Base-by-base conservation (phyloP, 92 coral and sea anemone species). In the Phenganax stokvisi region DNA sequence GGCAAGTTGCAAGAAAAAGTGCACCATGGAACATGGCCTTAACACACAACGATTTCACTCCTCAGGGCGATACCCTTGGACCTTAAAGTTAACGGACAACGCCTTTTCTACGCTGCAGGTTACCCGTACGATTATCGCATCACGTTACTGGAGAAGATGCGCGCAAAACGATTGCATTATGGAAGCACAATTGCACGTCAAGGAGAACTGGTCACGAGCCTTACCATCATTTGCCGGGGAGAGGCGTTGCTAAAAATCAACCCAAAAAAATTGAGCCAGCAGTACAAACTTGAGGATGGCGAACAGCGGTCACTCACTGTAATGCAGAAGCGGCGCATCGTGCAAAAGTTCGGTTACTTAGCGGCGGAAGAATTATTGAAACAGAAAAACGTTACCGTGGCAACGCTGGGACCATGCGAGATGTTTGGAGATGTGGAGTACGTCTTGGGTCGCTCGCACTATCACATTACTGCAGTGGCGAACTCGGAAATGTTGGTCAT, bases 381-480 rank as follows among this genome's bases (percentile, higher is more conserved):
- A 7, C 89, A 74, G 62, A 92, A 91, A 29, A 84, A 85, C 47
- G 76, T 90, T 17, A 91, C 86, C 29, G 85, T 89, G 59, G 87
- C 99, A 9, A 91, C 91, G 3, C 88, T 96, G n/a, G 99, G 99
- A 28, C 85, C 86, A 51, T 89, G 90, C 75, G 96, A 92, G 71
- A 81, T 92, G 76, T 92, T 96, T 6, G 99, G 99, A 4, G 97
- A 90, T 67, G 80, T 96, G 9, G 99, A 96, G 85, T 86, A 90
- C 76, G 75, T 89, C 37, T 88, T 96, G 12, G 93, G 87, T 62
- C 86, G 90, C 25, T 86, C 96, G 10, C 79, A 89, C 10, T 89
- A 87, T 86, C 89, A 90, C 72, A 80, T 89, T 17, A 96, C 90
- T 69, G 91, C 92, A 4, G 88, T 88, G 80, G 92, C 96, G 25